phyloP scores from a whole-genome alignment of 2,113 vertebrate species.

The Bubalus kerabau region DNA sequence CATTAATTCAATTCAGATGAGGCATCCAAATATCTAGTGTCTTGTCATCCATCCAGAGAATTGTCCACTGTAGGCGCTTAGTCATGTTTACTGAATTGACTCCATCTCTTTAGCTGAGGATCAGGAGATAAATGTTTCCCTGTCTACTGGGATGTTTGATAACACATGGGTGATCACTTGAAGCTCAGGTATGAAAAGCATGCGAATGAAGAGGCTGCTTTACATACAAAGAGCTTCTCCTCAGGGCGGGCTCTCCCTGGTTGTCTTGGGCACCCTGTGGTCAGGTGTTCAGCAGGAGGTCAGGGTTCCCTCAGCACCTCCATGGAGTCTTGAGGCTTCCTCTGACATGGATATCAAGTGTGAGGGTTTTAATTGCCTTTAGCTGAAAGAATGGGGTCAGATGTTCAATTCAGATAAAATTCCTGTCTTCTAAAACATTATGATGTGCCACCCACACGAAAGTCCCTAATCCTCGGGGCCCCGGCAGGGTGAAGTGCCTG shows the following conservation, averaged over 20 bases:
- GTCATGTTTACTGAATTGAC: not conserved
- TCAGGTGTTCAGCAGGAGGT: not conserved
- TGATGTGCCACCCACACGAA: not conserved
- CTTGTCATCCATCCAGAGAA: not conserved
- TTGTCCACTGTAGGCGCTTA: not conserved
- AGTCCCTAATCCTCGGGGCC: not conserved
- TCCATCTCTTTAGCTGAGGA: not conserved
- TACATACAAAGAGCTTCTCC: not conserved
- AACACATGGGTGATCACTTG: not conserved
- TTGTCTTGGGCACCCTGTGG: not conserved
- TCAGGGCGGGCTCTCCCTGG: not conserved
- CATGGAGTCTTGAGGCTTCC: not conserved
- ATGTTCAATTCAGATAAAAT: not conserved
- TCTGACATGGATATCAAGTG: not conserved
- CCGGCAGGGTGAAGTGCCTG: not conserved
- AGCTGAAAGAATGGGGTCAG: conserved; percentile 1
- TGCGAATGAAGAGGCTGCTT: not conserved
- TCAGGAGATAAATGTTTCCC: not conserved
- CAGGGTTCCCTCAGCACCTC: not conserved
- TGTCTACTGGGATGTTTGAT: not conserved
- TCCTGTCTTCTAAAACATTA: not conserved
- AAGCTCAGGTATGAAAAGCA: not conserved
- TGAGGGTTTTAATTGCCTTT: conserved; percentile 2
- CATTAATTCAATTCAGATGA: not conserved
- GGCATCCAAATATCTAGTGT: not conserved